A percentile compares a stretch with the other conserved stretches of the same genome.
Evolutionary conservation across 2,888 invertebrate genomes (phyloP).

Genomic region (Fragum whitleyi): DNA sequence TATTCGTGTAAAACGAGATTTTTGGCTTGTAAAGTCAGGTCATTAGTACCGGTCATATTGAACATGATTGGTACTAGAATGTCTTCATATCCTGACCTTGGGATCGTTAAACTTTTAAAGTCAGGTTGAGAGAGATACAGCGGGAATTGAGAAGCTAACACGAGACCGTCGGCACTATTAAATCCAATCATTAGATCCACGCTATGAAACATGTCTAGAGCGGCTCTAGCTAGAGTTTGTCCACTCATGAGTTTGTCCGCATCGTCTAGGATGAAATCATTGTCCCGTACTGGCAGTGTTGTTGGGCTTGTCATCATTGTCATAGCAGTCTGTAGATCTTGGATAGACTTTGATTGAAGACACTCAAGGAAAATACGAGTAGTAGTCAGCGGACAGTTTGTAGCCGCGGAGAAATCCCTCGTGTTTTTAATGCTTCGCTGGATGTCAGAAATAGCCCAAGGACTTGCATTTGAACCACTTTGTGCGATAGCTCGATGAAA

Average conservation of each 20-base stretch:
- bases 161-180: conserved; percentile 5
- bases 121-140: not conserved
- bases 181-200: conserved; percentile 13
- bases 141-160: not conserved
- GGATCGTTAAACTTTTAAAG: not conserved
- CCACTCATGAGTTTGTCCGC: not conserved
- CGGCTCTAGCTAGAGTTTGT: not conserved
- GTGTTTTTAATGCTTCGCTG: not conserved
- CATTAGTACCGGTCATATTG: not conserved
- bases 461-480: conserved; percentile 95
- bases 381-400: not conserved
- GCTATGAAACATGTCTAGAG: conserved; percentile 23
- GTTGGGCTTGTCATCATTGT: not conserved
- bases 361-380: not conserved
- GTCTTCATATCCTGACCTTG: conserved; percentile 13
- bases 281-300: not conserved
- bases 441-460: conserved; percentile 89
- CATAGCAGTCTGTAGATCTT: not conserved
- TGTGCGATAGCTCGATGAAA: conserved; percentile 93
- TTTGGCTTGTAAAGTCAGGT: not conserved
- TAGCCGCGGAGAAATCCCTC: not conserved
- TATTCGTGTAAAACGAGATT: not conserved
- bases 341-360: not conserved
- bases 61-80: not conserved
- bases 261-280: conserved; percentile 10